phyloP scores from a whole-genome alignment of 2,113 vertebrate genomes.

The Sceloporus undulatus region DNA sequence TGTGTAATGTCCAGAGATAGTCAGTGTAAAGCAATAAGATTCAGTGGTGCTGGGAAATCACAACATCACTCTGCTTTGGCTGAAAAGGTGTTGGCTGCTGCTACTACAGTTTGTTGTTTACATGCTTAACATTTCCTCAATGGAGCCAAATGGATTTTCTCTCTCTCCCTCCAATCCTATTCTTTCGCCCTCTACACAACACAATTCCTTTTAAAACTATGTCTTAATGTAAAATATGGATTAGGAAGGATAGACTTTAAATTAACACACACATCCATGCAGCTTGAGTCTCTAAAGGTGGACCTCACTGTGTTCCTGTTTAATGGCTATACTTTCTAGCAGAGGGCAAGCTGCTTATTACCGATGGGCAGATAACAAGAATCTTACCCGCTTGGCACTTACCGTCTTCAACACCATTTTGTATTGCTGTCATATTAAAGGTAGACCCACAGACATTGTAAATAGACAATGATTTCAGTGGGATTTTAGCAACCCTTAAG shows the following conservation, averaged over 20 bases:
- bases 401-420: neutral
- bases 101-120: slow-evolving; percentile 21
- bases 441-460: neutral
- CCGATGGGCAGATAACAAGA: neutral
- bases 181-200: neutral
- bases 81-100: neutral
- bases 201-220: neutral
- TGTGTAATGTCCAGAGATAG: neutral
- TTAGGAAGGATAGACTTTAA: neutral
- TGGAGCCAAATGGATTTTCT: neutral
- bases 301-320: neutral
- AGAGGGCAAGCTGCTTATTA: neutral
- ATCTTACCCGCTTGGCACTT: neutral
- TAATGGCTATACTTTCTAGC: neutral
- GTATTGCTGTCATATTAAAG: neutral
- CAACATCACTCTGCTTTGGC: neutral
- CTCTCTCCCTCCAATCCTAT: neutral
- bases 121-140: neutral
- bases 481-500: too few relatives aligned
- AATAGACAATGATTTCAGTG: neutral
- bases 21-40: neutral
- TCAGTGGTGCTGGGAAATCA: neutral
- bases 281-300: neutral
- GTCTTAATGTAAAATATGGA: neutral
- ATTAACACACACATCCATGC: too few relatives aligned